A percentile compares a stretch with the other conserved stretches of the same genome.
These are phyloP conservation scores for Heptascelio sp. DNA, from an alignment of 2,888 invertebrate species.

Conservation along the genomic window DNA sequence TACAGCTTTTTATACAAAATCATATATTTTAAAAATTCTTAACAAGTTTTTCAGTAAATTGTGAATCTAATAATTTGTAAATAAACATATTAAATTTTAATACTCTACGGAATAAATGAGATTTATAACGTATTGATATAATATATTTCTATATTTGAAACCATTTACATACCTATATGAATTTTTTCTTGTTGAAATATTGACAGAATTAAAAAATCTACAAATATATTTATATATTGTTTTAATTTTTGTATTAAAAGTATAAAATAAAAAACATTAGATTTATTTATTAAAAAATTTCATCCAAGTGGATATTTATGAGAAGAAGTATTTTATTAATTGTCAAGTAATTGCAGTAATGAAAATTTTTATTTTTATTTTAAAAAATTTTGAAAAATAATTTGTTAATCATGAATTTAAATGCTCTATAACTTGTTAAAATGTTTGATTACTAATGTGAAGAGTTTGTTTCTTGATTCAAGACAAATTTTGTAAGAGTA, in stretches of 20 bases:
- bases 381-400: neutral
- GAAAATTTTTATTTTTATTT: neutral
- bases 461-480: neutral
- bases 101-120: neutral
- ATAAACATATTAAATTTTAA: constrained; percentile 3
- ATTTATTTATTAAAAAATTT: neutral
- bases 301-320: neutral
- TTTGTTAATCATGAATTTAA: neutral
- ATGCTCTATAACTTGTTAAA: neutral
- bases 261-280: constrained; percentile 5
- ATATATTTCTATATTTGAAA: neutral
- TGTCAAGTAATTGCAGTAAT: neutral
- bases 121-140: neutral
- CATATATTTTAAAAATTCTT: neutral
- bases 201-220: neutral
- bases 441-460: neutral
- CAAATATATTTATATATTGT: neutral
- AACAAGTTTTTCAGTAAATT: neutral
- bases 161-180: neutral
- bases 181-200: neutral
- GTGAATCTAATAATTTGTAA: neutral
- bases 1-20: neutral
- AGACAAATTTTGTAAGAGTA: neutral
- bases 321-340: constrained; percentile 6
- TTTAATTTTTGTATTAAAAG: neutral